Percentiles rank a stretch among this genome's conserved stretches.
phyloP scores from a whole-genome alignment of 2,888 invertebrate species.

The Brachypterus glaber region DNA sequence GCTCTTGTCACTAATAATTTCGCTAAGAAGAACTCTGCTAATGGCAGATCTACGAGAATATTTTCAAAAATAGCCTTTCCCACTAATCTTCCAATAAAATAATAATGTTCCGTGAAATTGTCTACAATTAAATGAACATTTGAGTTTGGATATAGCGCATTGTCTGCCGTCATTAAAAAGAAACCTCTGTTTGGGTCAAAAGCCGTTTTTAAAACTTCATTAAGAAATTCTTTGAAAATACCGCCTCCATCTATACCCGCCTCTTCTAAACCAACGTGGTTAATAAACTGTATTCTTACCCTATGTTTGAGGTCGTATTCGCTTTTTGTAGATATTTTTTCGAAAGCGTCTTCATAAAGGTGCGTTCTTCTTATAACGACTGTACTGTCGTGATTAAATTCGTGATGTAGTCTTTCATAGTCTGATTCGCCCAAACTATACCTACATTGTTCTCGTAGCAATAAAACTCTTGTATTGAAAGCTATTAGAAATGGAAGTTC shows the following conservation, averaged over 20 bases:
- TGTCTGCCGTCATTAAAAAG: slow-evolving; percentile 80
- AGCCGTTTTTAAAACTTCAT: slow-evolving; percentile 86
- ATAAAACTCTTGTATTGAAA: slow-evolving; percentile 80
- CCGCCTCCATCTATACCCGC: slow-evolving; percentile 98
- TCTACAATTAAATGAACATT: slow-evolving; percentile 77
- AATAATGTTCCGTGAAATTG: slow-evolving; percentile 83
- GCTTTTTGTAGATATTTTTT: slow-evolving; percentile 82
- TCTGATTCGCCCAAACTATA: slow-evolving; percentile 35
- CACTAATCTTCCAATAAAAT: slow-evolving; percentile 71
- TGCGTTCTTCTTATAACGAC: slow-evolving; percentile 78
- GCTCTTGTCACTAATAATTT: slow-evolving; percentile 71
- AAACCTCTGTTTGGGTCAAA: slow-evolving; percentile 96
- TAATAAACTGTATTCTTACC: slow-evolving; percentile 82
- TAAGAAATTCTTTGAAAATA: slow-evolving; percentile 89
- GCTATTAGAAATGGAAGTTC: slow-evolving; percentile 93
- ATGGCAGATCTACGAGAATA: slow-evolving; percentile 84
- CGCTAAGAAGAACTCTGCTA: slow-evolving; percentile 92
- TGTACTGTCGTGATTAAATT: slow-evolving; percentile 34
- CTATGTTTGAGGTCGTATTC: slow-evolving; percentile 79
- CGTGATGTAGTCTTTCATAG: slow-evolving; percentile 33
- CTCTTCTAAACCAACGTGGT: slow-evolving; percentile 84
- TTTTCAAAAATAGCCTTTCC: slow-evolving; percentile 83
- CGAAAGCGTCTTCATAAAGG: slow-evolving; percentile 97
- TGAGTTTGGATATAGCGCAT: slow-evolving; percentile 93
- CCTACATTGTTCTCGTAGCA: slow-evolving; percentile 62